phyloP scores from a whole-genome alignment of 2,797 vertebrate species.

The Kryptopterus vitreolus region DNA sequence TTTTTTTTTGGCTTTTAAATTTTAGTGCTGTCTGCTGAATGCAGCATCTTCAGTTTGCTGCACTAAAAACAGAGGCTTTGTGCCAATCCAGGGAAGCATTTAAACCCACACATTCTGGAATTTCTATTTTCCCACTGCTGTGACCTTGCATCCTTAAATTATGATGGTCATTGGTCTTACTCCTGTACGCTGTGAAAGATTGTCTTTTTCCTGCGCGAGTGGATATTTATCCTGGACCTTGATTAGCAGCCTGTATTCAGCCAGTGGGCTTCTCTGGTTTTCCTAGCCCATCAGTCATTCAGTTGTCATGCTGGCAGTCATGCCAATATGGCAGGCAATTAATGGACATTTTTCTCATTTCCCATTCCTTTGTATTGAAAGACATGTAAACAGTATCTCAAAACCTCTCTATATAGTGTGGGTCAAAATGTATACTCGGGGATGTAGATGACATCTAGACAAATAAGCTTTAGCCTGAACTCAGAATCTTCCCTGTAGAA shows the following conservation, averaged over 20 bases:
- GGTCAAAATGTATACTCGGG: neutral
- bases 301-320: conserved; percentile 2
- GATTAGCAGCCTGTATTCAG: neutral
- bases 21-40: neutral
- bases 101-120: neutral
- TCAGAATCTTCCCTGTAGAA: neutral
- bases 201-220: neutral
- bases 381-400: neutral
- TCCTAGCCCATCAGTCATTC: neutral
- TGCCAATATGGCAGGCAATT: neutral
- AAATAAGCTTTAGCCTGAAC: conserved; percentile 9
- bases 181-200: neutral
- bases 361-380: neutral
- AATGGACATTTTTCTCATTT: neutral
- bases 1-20: neutral
- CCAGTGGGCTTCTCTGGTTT: neutral
- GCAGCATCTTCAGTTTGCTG: neutral
- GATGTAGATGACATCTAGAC: neutral
- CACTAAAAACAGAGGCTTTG: neutral
- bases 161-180: neutral
- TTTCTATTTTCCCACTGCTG: neutral
- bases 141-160: neutral
- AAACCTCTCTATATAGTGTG: neutral
- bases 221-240: neutral
- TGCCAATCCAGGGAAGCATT: neutral